These are phyloP conservation scores for Enteromius unitaeniatus DNA, from an alignment of 2,797 vertebrate species.

Conservation along the genomic window DNA sequence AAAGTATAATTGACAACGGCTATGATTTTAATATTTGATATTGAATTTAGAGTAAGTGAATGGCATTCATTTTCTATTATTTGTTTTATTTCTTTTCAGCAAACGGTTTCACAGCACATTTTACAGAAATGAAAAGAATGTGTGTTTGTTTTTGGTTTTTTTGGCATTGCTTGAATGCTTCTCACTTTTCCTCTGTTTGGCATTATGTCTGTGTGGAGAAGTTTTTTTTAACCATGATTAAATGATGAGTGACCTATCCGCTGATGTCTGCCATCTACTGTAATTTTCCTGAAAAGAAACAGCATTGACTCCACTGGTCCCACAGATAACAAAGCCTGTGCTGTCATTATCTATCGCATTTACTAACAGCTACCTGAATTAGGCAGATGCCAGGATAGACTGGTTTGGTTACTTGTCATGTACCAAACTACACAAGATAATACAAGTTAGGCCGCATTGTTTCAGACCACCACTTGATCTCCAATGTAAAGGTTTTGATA, in stretches of 20 bases:
- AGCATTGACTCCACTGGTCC: not conserved
- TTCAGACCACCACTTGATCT: not conserved
- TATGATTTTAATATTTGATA: no score
- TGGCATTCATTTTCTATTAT: no score
- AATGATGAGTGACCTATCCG: not conserved
- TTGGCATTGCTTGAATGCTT: no score
- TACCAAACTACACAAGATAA: not conserved
- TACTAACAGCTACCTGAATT: not conserved
- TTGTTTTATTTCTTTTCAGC: no score
- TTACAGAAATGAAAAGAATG: no score
- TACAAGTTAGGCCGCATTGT: not conserved
- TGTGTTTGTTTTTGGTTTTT: no score
- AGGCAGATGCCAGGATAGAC: not conserved
- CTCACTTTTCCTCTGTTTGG: not conserved
- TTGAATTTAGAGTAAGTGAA: no score
- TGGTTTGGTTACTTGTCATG: constrained; percentile 1
- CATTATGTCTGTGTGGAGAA: not conserved
- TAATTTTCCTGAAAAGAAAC: not conserved
- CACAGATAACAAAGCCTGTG: not conserved
- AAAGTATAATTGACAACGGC: no score
- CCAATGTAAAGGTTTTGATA: not conserved
- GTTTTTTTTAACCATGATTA: not conserved
- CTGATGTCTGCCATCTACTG: not conserved
- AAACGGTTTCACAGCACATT: no score
- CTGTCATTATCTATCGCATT: not conserved